Evolutionary conservation across 2,113 vertebrate genomes (phyloP), one percentile per base, ranked within the genome.

Genomic region (Dasypus novemcinctus): DNA sequence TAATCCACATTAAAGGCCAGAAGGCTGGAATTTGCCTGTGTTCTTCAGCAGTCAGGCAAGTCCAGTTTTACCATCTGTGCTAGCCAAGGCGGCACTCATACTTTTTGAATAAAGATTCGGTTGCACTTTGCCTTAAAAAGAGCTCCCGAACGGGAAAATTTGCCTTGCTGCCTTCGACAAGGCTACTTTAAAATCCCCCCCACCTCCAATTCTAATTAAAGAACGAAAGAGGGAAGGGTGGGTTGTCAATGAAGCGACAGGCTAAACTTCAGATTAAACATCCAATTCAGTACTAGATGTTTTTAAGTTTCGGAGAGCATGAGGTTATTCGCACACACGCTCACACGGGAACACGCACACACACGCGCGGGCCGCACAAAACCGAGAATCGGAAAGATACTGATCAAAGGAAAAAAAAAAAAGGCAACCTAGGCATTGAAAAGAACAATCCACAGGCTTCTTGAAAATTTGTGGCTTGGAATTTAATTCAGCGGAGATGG

Each of bases 401-500:
- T 54, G 96, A 98, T 98, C 96, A 98, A 97, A 98, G 96, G 94
- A 93, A 36, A 97, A 97, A 96, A 97, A 96, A 97, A 98, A 94
- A 98, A 98, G 98, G 97, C 98, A 98, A 97, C 97, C 92, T 97
- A 98, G 98, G 98, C 98, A 98, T 98, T 97, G 98, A 99, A 98
- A 98, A 98, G 98, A 98, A 98, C 98, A 98, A 98, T 97, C 98
- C 98, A 98, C 96, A 97, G 97, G 97, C 97, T 98, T 98, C 98
- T 97, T 97, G 94, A 94, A 98, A 98, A 98, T 98, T 96, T 97
- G 92, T 95, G 96, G 96, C 98, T 98, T 95, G 97, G 97, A 98
- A 98, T 96, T 97, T 96, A 98, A 98, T 98, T 98, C 96, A 96
- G 93, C 33, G 80, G 91, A 97, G 98, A 96, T 93, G 93, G 97